Percentiles rank a stretch among this genome's conserved stretches.
Conservation (phyloP, 2,113 vertebrate species). For the Electrona antarctica region DNA sequence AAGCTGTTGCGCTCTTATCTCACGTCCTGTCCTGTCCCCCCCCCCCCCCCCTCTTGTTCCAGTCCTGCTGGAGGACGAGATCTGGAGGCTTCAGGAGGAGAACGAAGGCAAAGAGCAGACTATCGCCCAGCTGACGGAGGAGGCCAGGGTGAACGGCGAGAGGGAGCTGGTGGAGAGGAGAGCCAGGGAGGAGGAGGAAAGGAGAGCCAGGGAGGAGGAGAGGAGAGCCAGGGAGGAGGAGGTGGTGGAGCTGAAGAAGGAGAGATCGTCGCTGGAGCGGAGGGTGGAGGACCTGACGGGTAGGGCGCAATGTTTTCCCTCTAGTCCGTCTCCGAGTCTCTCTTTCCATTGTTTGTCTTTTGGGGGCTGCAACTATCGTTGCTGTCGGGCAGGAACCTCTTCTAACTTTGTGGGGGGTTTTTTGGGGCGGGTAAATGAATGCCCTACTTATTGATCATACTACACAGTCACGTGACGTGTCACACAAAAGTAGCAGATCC, state of each 20-base stretch:
- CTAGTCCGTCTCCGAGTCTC: neutral
- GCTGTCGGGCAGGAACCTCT: neutral
- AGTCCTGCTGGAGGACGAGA: constrained; percentile 60
- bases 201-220: neutral
- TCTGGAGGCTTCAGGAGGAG: constrained; percentile 64
- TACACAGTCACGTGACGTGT: too few species aligned
- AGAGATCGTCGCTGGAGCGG: constrained; percentile 46
- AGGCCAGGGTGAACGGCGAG: constrained; percentile 23
- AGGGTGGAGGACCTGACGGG: constrained; percentile 50
- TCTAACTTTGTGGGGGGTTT: neutral
- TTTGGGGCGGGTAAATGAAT: too few species aligned
- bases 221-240: constrained; percentile 38
- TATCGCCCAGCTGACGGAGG: constrained; percentile 35
- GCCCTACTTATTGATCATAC: too few species aligned
- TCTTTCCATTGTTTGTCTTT: neutral
- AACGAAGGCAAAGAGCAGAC: constrained; percentile 44
- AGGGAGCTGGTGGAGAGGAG: constrained; percentile 11
- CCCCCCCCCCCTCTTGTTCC: neutral
- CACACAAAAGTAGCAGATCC: too few species aligned
- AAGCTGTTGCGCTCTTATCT: too few species aligned
- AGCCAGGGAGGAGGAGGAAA: constrained; percentile 32
- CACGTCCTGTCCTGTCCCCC: neutral
- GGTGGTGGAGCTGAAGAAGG: constrained; percentile 44
- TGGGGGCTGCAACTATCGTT: neutral
- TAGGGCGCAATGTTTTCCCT: neutral